Evolutionary conservation across 2,888 invertebrate genomes (phyloP), one percentile per base, ranked within the genome.

Genomic region (Scaptomyza cyrtandrae): DNA sequence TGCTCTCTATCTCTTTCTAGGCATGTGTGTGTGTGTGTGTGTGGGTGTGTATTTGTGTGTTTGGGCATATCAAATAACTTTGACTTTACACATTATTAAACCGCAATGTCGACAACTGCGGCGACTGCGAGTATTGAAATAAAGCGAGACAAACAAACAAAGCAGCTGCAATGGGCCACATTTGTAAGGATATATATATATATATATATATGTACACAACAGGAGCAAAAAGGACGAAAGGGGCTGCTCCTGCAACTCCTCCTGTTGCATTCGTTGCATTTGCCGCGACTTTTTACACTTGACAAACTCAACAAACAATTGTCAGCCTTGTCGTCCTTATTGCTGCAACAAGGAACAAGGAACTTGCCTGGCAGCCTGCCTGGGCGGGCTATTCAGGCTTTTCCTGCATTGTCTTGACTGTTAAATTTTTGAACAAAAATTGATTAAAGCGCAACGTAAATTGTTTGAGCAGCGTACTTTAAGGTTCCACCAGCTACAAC

Each of bases 1-100:
- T 10, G 9, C n/a, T 49, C 54, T 54, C 41, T 56, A 46, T 58
- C 39, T 58, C 48, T 58, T 49, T 53, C 45, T 59, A 14, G 5
- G 27, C 50, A 37, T 66, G 55, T 31, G 41, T 62, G 19, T 46
- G 46, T 41, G 52, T 56, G 64, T 61, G 65, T 62, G 48, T 56
- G 59, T 59, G 68, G 66, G 43, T 63, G 53, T n/a, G n/a, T n/a
- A n/a, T n/a, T n/a, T n/a, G n/a, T n/a, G n/a, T 53, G 64, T 70
- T 71, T 88, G 82, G 76, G 81, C 76, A 82, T 83, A 86, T 87
- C 88, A 88, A 88, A 88, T 88, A 89, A 89, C 89, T 89, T 86
- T 84, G 89, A 87, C 89, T 88, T 88, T 88, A 88, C 88, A 88
- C 88, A 89, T 88, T 88, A 88, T 88, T 88, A 88, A 88, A 89